Percentiles rank a stretch among this genome's conserved stretches.
Conservation (phyloP, 2,113 vertebrate species). For the Dissostichus mawsoni region DNA sequence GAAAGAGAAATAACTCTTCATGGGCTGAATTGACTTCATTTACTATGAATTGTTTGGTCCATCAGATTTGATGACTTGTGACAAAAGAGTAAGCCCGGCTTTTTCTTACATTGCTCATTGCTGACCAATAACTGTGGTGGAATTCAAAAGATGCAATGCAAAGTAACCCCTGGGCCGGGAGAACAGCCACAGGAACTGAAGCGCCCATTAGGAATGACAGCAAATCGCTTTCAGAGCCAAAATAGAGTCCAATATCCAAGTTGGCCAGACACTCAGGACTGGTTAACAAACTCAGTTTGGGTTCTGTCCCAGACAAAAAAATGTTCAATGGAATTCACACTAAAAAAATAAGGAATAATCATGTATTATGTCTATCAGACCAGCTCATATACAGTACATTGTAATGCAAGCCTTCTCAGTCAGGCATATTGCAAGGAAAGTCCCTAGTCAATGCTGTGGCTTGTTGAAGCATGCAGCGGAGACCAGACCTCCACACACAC, state of each 20-base stretch:
- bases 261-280: constrained; percentile 55
- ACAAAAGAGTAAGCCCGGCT: background rate
- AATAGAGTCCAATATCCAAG: constrained; percentile 52
- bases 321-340: constrained; percentile 32
- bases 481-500: constrained; percentile 4
- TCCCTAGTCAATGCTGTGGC: constrained; percentile 53
- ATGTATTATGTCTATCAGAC: constrained; percentile 35
- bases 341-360: constrained; percentile 38
- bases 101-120: constrained; percentile 14
- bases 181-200: constrained; percentile 54
- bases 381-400: constrained; percentile 11
- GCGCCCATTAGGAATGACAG: constrained; percentile 59
- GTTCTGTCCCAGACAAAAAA: constrained; percentile 31
- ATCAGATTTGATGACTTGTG: background rate
- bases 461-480: constrained; percentile 68
- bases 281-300: constrained; percentile 44
- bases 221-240: constrained; percentile 56
- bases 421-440: constrained; percentile 52
- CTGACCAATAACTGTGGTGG: constrained; percentile 41
- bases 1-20: background rate
- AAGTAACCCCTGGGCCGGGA: constrained; percentile 33
- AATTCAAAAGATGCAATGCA: constrained; percentile 56
- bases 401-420: constrained; percentile 43
- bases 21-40: background rate
- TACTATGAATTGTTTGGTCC: background rate